These are phyloP conservation scores for Congeria kusceri DNA, from an alignment of 2,888 invertebrate species.

Conservation along the genomic window DNA sequence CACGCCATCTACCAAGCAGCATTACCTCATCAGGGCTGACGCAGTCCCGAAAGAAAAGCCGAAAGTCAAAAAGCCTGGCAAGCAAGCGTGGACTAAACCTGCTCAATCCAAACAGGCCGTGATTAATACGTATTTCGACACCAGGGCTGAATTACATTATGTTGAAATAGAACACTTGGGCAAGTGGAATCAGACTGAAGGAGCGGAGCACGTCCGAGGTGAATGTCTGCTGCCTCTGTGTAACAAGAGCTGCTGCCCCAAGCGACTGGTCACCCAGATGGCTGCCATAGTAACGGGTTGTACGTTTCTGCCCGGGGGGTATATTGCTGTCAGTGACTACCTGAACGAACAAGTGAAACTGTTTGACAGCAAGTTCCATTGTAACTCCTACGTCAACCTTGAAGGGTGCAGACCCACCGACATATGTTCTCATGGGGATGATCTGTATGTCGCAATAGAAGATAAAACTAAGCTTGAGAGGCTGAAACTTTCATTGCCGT, in stretches of 20 bases:
- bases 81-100: conserved; percentile 22
- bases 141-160: conserved; percentile 50
- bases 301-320: conserved; percentile 39
- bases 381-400: conserved; percentile 37
- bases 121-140: conserved; percentile 35
- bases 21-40: conserved; percentile 21
- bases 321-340: conserved; percentile 45
- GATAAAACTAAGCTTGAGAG: conserved; percentile 27
- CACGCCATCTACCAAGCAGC: conserved; percentile 12
- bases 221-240: conserved; percentile 36
- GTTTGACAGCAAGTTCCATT: conserved; percentile 37
- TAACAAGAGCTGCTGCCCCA: conserved; percentile 30
- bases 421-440: conserved; percentile 33
- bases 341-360: conserved; percentile 50
- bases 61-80: conserved; percentile 2
- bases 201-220: conserved; percentile 33
- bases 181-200: conserved; percentile 43
- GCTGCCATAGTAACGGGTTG: conserved; percentile 44
- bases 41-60: conserved; percentile 9
- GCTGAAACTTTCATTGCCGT: conserved; percentile 26
- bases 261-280: conserved; percentile 33
- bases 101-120: conserved; percentile 39
- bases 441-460: conserved; percentile 40
- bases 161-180: conserved; percentile 29
- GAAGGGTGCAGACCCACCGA: conserved; percentile 39